Conservation (phyloP, 2,888 invertebrate genomes). For the Pseudococcus jackbeardsleyi region DNA sequence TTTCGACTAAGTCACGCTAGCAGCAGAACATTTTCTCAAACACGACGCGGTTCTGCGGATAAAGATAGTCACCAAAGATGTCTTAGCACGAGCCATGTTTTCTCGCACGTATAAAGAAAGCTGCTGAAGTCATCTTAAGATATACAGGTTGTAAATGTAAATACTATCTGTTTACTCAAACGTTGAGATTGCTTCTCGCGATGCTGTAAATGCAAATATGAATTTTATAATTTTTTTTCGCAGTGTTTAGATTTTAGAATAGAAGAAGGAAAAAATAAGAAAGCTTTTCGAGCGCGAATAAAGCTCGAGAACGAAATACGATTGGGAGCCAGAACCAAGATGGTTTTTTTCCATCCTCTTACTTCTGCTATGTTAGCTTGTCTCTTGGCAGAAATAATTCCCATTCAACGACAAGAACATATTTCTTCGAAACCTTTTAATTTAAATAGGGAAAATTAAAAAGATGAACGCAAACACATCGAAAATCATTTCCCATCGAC, state of each 20-base stretch:
- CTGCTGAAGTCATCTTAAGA: background rate
- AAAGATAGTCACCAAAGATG: background rate
- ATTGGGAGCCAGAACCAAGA: no score
- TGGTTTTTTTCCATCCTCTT: no score
- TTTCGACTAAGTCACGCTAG: background rate
- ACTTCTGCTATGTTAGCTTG: no score
- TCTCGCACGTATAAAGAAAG: background rate
- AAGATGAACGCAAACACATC: no score
- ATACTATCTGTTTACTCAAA: background rate
- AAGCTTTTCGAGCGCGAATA: no score
- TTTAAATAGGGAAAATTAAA: no score
- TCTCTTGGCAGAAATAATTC: no score
- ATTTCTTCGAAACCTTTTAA: no score
- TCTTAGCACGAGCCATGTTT: background rate
- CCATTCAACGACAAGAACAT: no score
- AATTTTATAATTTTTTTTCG: background rate
- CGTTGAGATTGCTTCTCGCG: conserved; percentile 9
- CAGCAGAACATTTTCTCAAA: background rate
- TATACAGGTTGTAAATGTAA: conserved; percentile 15
- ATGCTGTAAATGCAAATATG: background rate
- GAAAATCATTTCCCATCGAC: no score
- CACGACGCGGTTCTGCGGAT: background rate
- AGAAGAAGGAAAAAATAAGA: no score
- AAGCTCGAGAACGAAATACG: no score
- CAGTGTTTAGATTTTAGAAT: background rate